Percentiles rank a stretch among this genome's conserved stretches.
Conservation (phyloP, 2,797 vertebrate genomes). For the Carapus acus region DNA sequence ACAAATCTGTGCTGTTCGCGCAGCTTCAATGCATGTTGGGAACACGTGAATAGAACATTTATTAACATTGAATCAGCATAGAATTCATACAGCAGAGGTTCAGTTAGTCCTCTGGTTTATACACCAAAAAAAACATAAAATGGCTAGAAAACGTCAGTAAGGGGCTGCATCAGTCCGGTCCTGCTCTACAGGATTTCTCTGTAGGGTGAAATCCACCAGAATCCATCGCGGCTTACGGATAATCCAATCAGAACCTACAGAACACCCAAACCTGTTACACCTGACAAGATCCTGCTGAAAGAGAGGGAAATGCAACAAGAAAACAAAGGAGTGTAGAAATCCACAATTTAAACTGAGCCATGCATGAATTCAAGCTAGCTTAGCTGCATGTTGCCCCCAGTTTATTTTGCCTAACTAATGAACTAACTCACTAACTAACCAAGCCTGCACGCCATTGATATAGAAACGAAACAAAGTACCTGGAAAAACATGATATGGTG, state of each 20-base stretch:
- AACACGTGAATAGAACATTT: slow-evolving; percentile 58
- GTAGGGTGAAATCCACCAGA: slow-evolving; percentile 78
- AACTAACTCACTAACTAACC: too few relatives aligned
- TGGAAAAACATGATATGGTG: too few relatives aligned
- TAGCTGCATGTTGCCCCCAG: slow-evolving; percentile 45
- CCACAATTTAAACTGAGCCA: slow-evolving; percentile 58
- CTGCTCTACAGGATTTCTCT: slow-evolving; percentile 70
- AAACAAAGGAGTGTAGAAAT: slow-evolving; percentile 38
- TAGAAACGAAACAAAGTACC: slow-evolving; percentile 51
- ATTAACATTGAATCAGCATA: slow-evolving; percentile 42
- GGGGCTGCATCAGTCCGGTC: slow-evolving; percentile 52
- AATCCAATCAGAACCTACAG: slow-evolving; percentile 85
- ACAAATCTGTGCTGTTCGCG: slow-evolving; percentile 47
- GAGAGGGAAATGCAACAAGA: slow-evolving; percentile 68
- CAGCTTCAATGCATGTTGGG: slow-evolving; percentile 19
- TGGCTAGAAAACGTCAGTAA: slow-evolving; percentile 36
- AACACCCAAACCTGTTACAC: slow-evolving; percentile 82
- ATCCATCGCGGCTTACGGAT: slow-evolving; percentile 80
- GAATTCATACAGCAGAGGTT: slow-evolving; percentile 34
- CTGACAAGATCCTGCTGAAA: slow-evolving; percentile 82
- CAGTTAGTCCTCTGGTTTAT: slow-evolving; percentile 37
- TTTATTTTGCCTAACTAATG: slow-evolving; percentile 40
- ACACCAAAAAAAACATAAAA: slow-evolving; percentile 42
- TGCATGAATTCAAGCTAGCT: slow-evolving; percentile 40
- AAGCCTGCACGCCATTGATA: slow-evolving; percentile 42